Evolutionary conservation across 2,797 vertebrate genomes (phyloP).

Genomic region (Bovichtus variegatus): DNA sequence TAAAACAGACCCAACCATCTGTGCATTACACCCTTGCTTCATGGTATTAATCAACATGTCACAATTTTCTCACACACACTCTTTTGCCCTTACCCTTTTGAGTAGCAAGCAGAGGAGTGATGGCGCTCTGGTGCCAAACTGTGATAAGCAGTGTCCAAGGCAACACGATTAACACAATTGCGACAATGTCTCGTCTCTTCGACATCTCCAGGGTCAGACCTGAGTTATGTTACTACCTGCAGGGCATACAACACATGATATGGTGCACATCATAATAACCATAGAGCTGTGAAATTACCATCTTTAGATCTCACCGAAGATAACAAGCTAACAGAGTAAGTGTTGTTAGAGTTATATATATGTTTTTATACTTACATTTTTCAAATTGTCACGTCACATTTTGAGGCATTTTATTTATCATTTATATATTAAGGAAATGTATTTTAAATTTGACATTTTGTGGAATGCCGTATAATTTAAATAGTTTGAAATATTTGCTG

Average conservation of each 20-base stretch:
- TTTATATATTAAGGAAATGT: background rate
- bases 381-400: background rate
- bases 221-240: conserved; percentile 70
- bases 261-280: background rate
- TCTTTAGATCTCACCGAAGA: background rate
- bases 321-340: background rate
- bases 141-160: conserved; percentile 93
- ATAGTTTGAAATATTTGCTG: background rate
- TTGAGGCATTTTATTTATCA: background rate
- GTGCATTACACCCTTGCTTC: background rate
- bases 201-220: conserved; percentile 85
- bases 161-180: conserved; percentile 90
- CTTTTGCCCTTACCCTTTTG: conserved; percentile 68
- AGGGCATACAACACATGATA: background rate
- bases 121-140: conserved; percentile 90
- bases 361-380: background rate
- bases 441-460: background rate
- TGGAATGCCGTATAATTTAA: background rate
- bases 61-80: background rate
- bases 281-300: background rate
- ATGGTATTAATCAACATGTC: background rate
- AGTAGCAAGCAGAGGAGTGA: conserved; percentile 84
- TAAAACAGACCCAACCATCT: background rate
- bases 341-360: background rate
- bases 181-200: conserved; percentile 92